Evolutionary conservation across 2,113 vertebrate genomes (phyloP), one percentile per base, ranked within the genome.

Genomic region (Thamnaconus septentrionalis): DNA sequence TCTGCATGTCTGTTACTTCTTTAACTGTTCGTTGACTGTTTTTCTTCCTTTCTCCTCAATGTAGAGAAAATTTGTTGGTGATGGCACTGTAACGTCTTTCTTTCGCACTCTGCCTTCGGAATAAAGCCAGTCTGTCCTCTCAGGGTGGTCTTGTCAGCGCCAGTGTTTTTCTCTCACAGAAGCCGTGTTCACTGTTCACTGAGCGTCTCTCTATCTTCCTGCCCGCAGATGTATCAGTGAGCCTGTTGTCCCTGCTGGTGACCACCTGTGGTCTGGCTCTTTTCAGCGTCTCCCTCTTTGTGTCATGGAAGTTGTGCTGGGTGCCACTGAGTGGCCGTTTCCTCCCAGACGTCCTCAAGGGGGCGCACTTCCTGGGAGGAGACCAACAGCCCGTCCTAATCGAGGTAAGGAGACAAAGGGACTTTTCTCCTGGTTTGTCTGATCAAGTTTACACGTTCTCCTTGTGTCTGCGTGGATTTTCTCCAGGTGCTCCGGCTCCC

Each of bases 251-350:
- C 4, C 85, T 93, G 76, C 76, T 93, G 81, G 92, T 93, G 67
- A 93, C 90, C 63, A 85, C 90, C 60, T 93, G 92, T 75, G 92
- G 97, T 64, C 93, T 99, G 41, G 96, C 97, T 41, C 93, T 99
- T 48, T 98, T 99, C 59, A 95, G 94, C 0, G 97, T 98, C 50
- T 98, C 96, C 53, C 93, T 99, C 58, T 99, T 98, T n/a, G 97
- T 99, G 12, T 98, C 97, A 83, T 99, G 96, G 96, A 99, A 99
- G 87, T 89, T 99, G 76, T 98, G 96, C 84, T 99, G 97, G 97
- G 91, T 97, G 76, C 97, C 97, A 0, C 96, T 96, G 93, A 93
- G 94, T 69, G 94, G 96, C 69, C 94, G 94, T 56, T 93, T 94
- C 63, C 77, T 95, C 66, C 91, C 93, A 0, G 92, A 93, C 68